Base-by-base conservation (phyloP, 2,888 invertebrate species). In the Euproctis similis region DNA sequence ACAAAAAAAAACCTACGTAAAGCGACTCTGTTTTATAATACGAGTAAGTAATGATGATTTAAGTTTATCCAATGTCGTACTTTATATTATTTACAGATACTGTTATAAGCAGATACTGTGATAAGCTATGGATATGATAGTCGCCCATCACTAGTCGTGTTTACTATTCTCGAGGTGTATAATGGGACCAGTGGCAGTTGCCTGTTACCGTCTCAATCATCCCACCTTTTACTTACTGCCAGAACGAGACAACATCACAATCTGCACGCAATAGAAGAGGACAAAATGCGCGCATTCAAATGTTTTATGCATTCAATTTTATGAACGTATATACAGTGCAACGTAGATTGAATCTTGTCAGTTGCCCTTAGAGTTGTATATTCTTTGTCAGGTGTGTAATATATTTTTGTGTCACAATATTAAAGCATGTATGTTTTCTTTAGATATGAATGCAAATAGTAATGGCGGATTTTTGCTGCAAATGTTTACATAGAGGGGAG, bases 401-500 rank as follows among this genome's bases (percentile, higher is more conserved):
- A 33, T 53, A 50, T 57, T 59, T 72, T 72, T 61, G 53, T 50
- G 40, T 59, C 59, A 57, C 66, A 78, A 76, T 74, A 77, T 80
- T 81, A 73, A 14, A 75, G 71, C 80, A 73, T 77, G 81, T 84
- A 84, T 81, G 84, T 81, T 81, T 81, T 77, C 82, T 80, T 78
- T 81, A 73, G 80, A 81, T 84, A 82, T 82, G 78, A 84, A 84
- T 84, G 81, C 80, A 82, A 84, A 82, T 82, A 81, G 80, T 80
- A 73, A 82, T 81, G 82, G 84, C 78, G 80, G 68, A 77, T 81
- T 81, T 84, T 82, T 84, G 81, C 80, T 74, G 59, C 52, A 54
- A 72, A 76, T 81, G 80, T 82, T 82, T 82, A 84, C 69, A 78
- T 84, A 82, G 76, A 81, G 78, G 81, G 80, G 17, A 21, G 14